Base-by-base conservation (phyloP, 2,888 invertebrate genomes). In the Tanytarsus gracilentus region DNA sequence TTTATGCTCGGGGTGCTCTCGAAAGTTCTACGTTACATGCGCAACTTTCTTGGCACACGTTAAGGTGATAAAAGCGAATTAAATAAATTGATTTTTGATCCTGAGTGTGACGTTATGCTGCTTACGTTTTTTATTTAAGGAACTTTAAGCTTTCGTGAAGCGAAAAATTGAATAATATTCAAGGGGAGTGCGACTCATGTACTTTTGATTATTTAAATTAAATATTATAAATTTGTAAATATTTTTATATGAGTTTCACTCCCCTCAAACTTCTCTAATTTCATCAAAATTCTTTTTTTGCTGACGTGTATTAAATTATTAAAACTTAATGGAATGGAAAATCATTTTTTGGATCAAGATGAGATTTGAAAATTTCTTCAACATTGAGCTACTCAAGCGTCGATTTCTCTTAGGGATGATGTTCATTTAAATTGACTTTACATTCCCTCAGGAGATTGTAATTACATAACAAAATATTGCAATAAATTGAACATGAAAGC, bases 401-500 rank as follows among this genome's bases (percentile, higher is more conserved):
- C 44, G 23, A 44, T 44, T 44, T 44, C 18, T 4, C 18, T 44
- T 44, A n/a, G 33, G 11, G 2, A 33, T 11, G 33, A 33, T n/a
- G 3, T n/a, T 33, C 21, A 7, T 40, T 16, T 40, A 40, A 40
- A 40, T 40, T 40, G 14, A 16, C 40, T 40, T 40, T 16, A 18
- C 14, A 14, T 23, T 33, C 36, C 30, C 53, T 33, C 8, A 36
- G 11, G 53, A n/a, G 11, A 21, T 53, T 23, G 36, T 53, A 36
- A 53, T n/a, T 36, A 23, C 23, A 44, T 44, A 44, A 7, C 26
- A 44, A 44, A 44, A 9, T n/a, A n/a, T n/a, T n/a, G n/a, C n/a
- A n/a, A n/a, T 16, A 49, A 27, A 50, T 27, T 50, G 26, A 14
- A 44, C n/a, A 21, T 30, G n/a, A 51, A 14, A 51, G 84, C 83